A percentile compares a stretch with the other conserved stretches of the same genome.
Evolutionary conservation across 2,888 invertebrate genomes (phyloP).

Genomic region (Microctonus hyperodae): DNA sequence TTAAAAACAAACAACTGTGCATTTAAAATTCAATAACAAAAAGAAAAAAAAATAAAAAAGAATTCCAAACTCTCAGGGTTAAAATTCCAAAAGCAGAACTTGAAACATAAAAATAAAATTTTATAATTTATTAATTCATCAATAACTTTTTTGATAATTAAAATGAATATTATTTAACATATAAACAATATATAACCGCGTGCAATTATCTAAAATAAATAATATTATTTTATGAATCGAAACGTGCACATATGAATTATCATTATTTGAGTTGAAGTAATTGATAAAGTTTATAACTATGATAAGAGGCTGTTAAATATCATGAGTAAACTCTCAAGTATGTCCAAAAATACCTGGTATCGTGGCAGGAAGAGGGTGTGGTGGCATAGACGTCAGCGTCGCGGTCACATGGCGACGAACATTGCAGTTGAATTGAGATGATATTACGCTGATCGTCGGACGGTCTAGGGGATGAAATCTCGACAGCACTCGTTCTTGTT

Average conservation of each 20-base stretch:
- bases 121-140: too few species aligned
- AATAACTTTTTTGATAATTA: too few species aligned
- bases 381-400: conserved; percentile 56
- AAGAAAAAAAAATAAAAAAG: not conserved
- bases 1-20: not conserved
- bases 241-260: conserved; percentile 1
- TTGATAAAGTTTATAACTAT: not conserved
- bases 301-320: conserved; percentile 5
- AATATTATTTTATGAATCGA: not conserved
- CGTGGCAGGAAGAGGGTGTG: conserved; percentile 57
- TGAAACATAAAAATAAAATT: too few species aligned
- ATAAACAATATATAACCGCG: too few species aligned
- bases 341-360: conserved; percentile 52
- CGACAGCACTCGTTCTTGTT: conserved; percentile 45
- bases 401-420: conserved; percentile 44
- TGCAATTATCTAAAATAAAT: too few species aligned
- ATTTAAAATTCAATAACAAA: not conserved
- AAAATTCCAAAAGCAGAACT: too few species aligned
- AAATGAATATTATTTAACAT: too few species aligned
- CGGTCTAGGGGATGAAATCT: conserved; percentile 43
- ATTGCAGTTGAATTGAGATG: conserved; percentile 50
- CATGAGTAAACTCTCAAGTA: conserved; percentile 18
- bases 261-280: not conserved
- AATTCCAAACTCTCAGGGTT: too few species aligned
- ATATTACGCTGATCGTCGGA: conserved; percentile 44